Conservation (phyloP, 2,888 invertebrate species). For the Drosophila neonasuta region DNA sequence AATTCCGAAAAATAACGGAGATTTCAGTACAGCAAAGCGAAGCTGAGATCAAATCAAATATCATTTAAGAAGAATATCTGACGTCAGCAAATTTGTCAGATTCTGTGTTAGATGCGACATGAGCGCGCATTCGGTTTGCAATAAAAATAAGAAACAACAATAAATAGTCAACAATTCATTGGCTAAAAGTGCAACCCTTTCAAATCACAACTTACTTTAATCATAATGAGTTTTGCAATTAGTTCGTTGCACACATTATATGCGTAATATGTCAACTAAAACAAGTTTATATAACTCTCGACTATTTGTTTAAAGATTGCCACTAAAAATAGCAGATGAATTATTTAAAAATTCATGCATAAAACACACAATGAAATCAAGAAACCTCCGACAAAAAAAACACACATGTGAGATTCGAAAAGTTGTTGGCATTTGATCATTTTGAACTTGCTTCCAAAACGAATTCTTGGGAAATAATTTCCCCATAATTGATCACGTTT, state of each 20-base stretch:
- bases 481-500: not conserved
- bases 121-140: conserved; percentile 1
- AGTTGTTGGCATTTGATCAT: not conserved
- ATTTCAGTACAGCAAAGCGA: not conserved
- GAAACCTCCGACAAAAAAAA: not conserved
- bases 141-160: not conserved
- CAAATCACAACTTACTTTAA: not conserved
- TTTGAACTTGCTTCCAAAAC: not conserved
- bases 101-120: conserved; percentile 14
- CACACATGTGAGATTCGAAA: not conserved
- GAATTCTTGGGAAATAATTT: not conserved
- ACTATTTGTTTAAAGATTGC: not conserved
- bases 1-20: not conserved
- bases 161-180: not conserved
- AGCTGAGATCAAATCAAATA: not conserved
- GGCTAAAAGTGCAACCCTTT: not conserved
- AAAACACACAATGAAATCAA: not conserved
- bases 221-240: conserved; percentile 22
- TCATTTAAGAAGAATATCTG: conserved; percentile 18
- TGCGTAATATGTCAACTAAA: conserved; percentile 3
- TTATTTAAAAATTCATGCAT: conserved; percentile 1
- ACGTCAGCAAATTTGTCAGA: conserved; percentile 46
- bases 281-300: not conserved
- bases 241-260: not conserved
- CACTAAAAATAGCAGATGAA: conserved; percentile 9